These are phyloP conservation scores for Hirudinaria manillensis DNA, from an alignment of 2,888 invertebrate genomes.

Conservation along the genomic window DNA sequence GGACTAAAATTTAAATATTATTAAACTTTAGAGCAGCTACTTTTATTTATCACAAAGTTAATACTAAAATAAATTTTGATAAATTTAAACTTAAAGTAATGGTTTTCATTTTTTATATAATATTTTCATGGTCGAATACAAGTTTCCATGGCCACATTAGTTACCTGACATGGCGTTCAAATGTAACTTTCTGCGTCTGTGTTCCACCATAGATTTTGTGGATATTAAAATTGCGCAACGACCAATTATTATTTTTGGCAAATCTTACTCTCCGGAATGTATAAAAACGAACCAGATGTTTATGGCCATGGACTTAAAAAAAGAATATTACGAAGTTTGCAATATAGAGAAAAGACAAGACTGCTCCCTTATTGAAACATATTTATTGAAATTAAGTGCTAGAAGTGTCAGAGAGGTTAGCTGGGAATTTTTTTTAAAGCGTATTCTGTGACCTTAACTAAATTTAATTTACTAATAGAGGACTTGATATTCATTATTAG, in stretches of 20 bases:
- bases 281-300: slow-evolving; percentile 8
- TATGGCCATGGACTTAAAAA: background rate
- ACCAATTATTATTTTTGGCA: slow-evolving; percentile 24
- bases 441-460: too few relatives aligned
- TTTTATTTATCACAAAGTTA: too few relatives aligned
- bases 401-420: slow-evolving; percentile 48
- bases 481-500: too few relatives aligned
- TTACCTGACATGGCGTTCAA: background rate
- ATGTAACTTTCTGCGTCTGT: background rate
- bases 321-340: slow-evolving; percentile 42
- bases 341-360: slow-evolving; percentile 52
- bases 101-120: too few relatives aligned
- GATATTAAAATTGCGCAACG: slow-evolving; percentile 24
- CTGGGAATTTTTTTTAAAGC: too few relatives aligned
- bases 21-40: too few relatives aligned
- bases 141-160: too few relatives aligned
- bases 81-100: too few relatives aligned
- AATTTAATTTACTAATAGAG: too few relatives aligned
- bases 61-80: too few relatives aligned
- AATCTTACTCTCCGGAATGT: slow-evolving; percentile 29
- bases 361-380: slow-evolving; percentile 50
- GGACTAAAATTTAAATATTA: too few relatives aligned
- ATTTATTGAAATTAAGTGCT: slow-evolving; percentile 49
- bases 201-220: slow-evolving; percentile 21
- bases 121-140: too few relatives aligned